Evolutionary conservation across 2,113 vertebrate genomes (phyloP).

Genomic region (Sebastes schlegelii): DNA sequence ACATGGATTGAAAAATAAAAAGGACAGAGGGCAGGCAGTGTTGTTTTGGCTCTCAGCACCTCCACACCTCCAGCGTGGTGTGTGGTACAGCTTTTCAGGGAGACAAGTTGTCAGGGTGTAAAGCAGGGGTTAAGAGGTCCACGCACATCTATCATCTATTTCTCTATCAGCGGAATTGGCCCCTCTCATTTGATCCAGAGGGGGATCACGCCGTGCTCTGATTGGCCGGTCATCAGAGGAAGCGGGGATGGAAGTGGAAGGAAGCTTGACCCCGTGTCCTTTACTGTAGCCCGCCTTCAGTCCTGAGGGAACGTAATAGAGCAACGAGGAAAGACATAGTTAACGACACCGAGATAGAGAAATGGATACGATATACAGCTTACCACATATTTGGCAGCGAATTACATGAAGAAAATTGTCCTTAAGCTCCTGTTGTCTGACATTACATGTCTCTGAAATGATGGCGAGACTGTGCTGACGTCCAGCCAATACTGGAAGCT

Average conservation of each 20-base stretch:
- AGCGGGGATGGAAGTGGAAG: constrained; percentile 10
- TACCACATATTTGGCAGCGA: background rate
- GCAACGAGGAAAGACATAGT: background rate
- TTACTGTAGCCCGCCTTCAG: constrained; percentile 28
- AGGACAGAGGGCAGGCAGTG: background rate
- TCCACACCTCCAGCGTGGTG: background rate
- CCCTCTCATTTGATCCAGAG: constrained; percentile 17
- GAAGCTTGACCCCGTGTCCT: constrained; percentile 36
- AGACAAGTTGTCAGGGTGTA: constrained; percentile 28
- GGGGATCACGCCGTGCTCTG: background rate
- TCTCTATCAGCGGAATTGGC: constrained; percentile 25
- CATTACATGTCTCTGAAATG: background rate
- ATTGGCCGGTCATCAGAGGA: constrained; percentile 29
- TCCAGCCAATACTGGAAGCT: background rate
- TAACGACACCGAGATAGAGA: constrained; percentile 1
- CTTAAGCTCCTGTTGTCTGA: background rate
- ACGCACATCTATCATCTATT: constrained; percentile 48
- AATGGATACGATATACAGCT: constrained; percentile 3
- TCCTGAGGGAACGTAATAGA: constrained; percentile 18
- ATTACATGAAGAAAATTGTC: constrained; percentile 4
- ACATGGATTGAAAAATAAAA: background rate
- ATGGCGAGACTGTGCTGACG: background rate
- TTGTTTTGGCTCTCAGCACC: constrained; percentile 33
- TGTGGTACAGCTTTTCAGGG: constrained; percentile 17
- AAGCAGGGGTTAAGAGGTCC: constrained; percentile 44